A percentile compares a stretch with the other conserved stretches of the same genome.
These are phyloP conservation scores for Corythornis vintsioides DNA, from an alignment of 2,113 vertebrate genomes.

Conservation along the genomic window DNA sequence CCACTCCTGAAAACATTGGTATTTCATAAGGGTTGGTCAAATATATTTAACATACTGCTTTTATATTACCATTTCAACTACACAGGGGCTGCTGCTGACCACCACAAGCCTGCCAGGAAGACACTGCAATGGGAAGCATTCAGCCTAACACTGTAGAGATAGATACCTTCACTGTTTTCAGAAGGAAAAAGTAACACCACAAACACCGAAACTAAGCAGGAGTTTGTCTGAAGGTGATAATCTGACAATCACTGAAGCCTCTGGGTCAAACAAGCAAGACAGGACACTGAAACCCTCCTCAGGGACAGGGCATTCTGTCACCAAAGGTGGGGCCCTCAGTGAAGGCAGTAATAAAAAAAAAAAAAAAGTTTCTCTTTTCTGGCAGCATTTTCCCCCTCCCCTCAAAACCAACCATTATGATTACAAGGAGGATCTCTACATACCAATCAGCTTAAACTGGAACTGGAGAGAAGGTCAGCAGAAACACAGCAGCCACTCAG, in stretches of 20 bases:
- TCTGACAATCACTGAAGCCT: not conserved
- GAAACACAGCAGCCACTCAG: not conserved
- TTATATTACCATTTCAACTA: not conserved
- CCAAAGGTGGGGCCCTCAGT: not conserved
- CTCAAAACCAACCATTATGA: not conserved
- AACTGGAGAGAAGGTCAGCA: not conserved
- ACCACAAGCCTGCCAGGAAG: not conserved
- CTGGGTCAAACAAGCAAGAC: not conserved
- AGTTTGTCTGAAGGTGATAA: not conserved
- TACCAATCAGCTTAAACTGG: not conserved
- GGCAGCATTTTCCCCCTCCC: not conserved
- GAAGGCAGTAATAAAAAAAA: not conserved
- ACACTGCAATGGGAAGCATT: not conserved
- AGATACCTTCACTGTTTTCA: not conserved
- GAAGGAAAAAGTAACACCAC: not conserved
- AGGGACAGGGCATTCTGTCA: not conserved
- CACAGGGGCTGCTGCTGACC: not conserved
- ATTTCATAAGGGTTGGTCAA: not conserved
- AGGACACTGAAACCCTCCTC: not conserved
- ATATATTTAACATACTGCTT: not conserved
- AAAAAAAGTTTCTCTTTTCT: not conserved
- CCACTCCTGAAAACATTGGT: not conserved
- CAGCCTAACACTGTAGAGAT: not conserved
- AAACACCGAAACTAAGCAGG: not conserved
- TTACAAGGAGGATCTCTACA: not conserved